These are phyloP conservation scores for Torymus texanus DNA, from an alignment of 2,888 invertebrate species.

Conservation along the genomic window DNA sequence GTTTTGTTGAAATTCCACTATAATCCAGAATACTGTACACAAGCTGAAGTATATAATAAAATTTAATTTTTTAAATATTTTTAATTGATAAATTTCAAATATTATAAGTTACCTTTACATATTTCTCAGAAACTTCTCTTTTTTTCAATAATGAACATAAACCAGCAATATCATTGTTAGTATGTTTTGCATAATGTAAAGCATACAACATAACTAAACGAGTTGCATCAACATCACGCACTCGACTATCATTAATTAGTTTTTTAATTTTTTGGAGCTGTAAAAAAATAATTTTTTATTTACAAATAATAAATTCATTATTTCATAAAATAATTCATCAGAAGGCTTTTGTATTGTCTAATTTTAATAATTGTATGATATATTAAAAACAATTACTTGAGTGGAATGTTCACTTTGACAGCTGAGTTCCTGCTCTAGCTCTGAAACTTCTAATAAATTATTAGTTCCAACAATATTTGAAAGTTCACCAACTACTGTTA, in stretches of 20 bases:
- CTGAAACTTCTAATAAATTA: constrained; percentile 91
- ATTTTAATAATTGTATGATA: constrained; percentile 28
- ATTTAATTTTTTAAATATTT: constrained; percentile 19
- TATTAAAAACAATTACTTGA: constrained; percentile 76
- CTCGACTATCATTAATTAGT: constrained; percentile 85
- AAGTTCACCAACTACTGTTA: constrained; percentile 96
- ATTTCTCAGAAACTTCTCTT: constrained; percentile 82
- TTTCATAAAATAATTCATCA: background rate
- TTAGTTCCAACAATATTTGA: constrained; percentile 88
- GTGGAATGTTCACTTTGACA: constrained; percentile 90
- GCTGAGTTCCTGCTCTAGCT: constrained; percentile 94
- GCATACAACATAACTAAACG: constrained; percentile 95
- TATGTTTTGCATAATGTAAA: constrained; percentile 93
- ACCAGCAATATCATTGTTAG: constrained; percentile 87
- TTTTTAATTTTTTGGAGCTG: constrained; percentile 80
- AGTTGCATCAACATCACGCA: constrained; percentile 87
- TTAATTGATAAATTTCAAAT: background rate
- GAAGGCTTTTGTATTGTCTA: background rate
- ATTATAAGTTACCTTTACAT: constrained; percentile 68
- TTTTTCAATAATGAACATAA: constrained; percentile 85
- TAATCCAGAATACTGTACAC: constrained; percentile 86
- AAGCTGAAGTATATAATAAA: constrained; percentile 72
- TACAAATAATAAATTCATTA: constrained; percentile 11
- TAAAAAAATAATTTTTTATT: constrained; percentile 32
- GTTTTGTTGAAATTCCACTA: constrained; percentile 88